Percentiles rank a stretch among this genome's conserved stretches.
Conservation (phyloP, 2,888 invertebrate genomes). For the Stegana nigrithorax region DNA sequence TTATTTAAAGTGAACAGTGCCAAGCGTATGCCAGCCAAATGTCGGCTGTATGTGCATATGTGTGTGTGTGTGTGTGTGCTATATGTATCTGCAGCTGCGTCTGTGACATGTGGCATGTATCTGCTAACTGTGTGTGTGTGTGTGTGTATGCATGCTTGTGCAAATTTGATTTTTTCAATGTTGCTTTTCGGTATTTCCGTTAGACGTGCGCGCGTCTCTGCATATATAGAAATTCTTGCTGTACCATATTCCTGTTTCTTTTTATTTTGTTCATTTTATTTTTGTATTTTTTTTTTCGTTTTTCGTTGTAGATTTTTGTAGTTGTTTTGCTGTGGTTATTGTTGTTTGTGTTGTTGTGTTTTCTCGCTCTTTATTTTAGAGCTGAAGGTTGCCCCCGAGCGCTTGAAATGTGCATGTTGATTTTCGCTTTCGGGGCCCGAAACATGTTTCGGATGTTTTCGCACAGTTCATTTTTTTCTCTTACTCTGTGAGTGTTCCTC, state of each 20-base stretch:
- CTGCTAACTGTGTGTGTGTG: background rate
- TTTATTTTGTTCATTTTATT: background rate
- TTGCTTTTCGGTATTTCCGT: conserved; percentile 8
- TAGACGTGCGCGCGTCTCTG: background rate
- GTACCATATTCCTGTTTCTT: background rate
- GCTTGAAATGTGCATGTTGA: conserved; percentile 1
- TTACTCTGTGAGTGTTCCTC: background rate
- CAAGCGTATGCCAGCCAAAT: background rate
- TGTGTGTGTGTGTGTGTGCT: background rate
- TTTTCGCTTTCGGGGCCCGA: conserved; percentile 1
- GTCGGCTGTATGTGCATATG: background rate
- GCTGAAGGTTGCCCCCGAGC: background rate
- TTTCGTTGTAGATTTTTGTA: no score
- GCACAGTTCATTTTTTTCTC: background rate
- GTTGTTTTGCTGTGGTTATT: background rate
- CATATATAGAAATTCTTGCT: background rate
- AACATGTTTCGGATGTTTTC: conserved; percentile 9
- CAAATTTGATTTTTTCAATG: background rate
- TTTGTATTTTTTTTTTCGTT: background rate
- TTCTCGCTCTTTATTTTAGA: background rate
- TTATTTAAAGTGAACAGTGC: background rate
- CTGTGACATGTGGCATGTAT: no score
- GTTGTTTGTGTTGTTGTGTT: background rate
- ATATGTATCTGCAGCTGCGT: no score
- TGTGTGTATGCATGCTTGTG: background rate